A percentile compares a stretch with the other conserved stretches of the same genome.
Conservation (phyloP, 2,888 invertebrate species). For the Folsomia manolachei region DNA sequence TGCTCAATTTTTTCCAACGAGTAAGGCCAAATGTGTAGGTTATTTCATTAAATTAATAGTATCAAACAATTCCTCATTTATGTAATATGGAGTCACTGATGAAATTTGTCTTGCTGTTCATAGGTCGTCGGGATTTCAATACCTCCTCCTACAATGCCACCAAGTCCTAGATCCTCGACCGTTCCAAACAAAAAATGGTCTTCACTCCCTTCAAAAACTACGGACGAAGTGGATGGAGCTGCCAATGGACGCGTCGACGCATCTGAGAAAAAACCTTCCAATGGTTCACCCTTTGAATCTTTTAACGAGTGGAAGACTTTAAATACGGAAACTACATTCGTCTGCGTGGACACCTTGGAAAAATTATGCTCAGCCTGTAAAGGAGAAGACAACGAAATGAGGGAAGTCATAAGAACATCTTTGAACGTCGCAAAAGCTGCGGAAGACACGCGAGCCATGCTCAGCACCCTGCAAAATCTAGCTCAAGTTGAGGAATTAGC, state of each 20-base stretch:
- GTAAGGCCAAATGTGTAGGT: too few species aligned
- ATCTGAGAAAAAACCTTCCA: conserved; percentile 11
- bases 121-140: conserved; percentile 49
- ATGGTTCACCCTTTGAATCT: conserved; percentile 27
- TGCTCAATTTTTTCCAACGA: not conserved
- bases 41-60: too few species aligned
- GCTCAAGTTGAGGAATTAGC: conserved; percentile 48
- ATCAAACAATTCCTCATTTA: conserved; percentile 1
- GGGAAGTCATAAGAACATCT: conserved; percentile 49
- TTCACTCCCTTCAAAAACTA: conserved; percentile 47
- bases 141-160: conserved; percentile 50
- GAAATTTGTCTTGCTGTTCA: not conserved
- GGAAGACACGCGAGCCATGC: conserved; percentile 49
- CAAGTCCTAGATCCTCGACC: conserved; percentile 47
- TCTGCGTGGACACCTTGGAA: conserved; percentile 47
- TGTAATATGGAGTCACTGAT: conserved; percentile 4
- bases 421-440: conserved; percentile 49
- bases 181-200: conserved; percentile 50
- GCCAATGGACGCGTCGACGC: conserved; percentile 21
- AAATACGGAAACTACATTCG: conserved; percentile 48
- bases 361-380: conserved; percentile 46
- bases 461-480: conserved; percentile 48
- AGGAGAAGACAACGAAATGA: conserved; percentile 50
- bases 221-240: conserved; percentile 30
- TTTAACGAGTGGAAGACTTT: conserved; percentile 47